Conservation (phyloP, 2,797 vertebrate species). For the Microhierax caerulescens region DNA sequence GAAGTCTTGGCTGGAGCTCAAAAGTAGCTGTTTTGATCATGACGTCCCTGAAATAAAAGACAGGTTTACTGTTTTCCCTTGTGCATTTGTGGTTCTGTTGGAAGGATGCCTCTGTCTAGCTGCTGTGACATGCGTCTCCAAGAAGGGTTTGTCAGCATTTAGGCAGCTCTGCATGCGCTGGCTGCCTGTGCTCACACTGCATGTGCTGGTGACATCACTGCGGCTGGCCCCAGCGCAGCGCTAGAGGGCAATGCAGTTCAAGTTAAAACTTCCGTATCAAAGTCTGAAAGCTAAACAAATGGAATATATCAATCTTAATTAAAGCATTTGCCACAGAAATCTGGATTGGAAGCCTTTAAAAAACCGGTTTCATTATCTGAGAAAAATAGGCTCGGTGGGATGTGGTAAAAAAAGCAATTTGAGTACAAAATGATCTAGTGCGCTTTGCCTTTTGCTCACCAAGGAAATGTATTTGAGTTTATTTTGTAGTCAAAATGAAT, state of each 20-base stretch:
- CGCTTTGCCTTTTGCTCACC: not conserved
- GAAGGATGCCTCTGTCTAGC: slow-evolving; percentile 1
- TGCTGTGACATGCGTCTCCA: slow-evolving; percentile 46
- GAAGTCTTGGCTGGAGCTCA: not conserved
- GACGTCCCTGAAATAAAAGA: not conserved
- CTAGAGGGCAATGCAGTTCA: slow-evolving; percentile 75
- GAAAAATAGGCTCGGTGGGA: not conserved
- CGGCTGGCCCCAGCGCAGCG: slow-evolving; percentile 56
- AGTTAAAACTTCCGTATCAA: not conserved
- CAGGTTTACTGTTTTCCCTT: not conserved
- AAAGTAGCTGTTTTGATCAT: not conserved
- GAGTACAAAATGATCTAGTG: not conserved
- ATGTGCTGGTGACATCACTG: slow-evolving; percentile 68
- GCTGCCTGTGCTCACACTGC: slow-evolving; percentile 53
- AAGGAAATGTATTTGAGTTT: not conserved
- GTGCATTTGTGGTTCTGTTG: slow-evolving; percentile 3
- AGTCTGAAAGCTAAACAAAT: not conserved
- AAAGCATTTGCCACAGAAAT: not conserved
- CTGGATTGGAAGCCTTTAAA: not conserved
- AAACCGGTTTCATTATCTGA: not conserved
- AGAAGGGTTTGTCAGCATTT: slow-evolving; percentile 54
- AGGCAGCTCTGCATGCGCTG: slow-evolving; percentile 27
- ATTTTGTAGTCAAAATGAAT: not conserved
- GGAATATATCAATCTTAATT: not conserved
- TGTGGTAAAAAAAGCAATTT: not conserved